These are phyloP conservation scores for Acanthochromis polyacanthus DNA, from an alignment of 2,113 vertebrate genomes.

Conservation along the genomic window DNA sequence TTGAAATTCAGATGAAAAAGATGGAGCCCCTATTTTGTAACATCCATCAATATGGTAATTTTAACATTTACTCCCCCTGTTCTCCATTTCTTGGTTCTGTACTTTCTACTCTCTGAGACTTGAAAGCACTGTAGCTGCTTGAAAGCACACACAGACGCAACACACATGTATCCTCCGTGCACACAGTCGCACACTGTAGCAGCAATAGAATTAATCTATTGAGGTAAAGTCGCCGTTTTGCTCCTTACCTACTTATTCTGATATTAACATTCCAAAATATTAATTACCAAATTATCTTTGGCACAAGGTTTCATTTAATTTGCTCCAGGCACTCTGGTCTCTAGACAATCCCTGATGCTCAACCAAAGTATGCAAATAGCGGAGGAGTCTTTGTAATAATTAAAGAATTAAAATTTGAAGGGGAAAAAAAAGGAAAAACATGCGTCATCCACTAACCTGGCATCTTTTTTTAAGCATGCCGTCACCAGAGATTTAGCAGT, in stretches of 20 bases:
- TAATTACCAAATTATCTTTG: conserved; percentile 86
- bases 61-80: conserved; percentile 91
- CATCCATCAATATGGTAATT: conserved; percentile 92
- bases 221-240: conserved; percentile 70
- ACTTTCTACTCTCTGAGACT: conserved; percentile 79
- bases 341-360: conserved; percentile 79
- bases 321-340: conserved; percentile 77
- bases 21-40: conserved; percentile 82
- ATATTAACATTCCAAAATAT: conserved; percentile 86
- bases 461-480: conserved; percentile 56
- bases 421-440: conserved; percentile 67
- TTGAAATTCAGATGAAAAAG: conserved; percentile 81
- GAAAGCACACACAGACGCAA: conserved; percentile 38
- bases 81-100: conserved; percentile 81
- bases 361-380: conserved; percentile 84
- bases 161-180: background rate
- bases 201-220: conserved; percentile 35
- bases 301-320: conserved; percentile 85
- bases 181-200: conserved; percentile 37
- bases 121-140: conserved; percentile 65
- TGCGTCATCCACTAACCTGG: conserved; percentile 67
- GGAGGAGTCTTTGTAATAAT: conserved; percentile 80
- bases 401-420: conserved; percentile 54
- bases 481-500: conserved; percentile 61
- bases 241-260: conserved; percentile 72